phyloP scores from a whole-genome alignment of 2,888 invertebrate species.

The Morpho deidamia region DNA sequence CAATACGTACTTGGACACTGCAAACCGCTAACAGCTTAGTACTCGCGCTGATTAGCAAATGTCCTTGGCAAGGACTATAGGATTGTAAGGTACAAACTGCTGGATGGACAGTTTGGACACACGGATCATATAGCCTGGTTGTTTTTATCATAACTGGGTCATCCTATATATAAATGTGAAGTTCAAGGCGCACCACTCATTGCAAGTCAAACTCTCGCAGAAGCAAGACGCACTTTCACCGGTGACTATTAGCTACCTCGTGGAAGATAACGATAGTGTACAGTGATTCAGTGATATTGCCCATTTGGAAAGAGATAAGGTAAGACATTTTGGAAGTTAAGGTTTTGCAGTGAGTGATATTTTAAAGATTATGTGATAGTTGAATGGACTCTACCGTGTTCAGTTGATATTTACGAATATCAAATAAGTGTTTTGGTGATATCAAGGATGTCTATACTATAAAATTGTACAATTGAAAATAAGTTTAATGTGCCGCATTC shows the following conservation, averaged over 20 bases:
- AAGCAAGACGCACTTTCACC: conserved; percentile 73
- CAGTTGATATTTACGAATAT: conserved; percentile 12
- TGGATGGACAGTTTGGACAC: conserved; percentile 62
- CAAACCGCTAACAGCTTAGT: not conserved
- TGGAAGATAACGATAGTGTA: conserved; percentile 53
- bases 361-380: conserved; percentile 36
- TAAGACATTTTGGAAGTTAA: conserved; percentile 44
- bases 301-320: conserved; percentile 51
- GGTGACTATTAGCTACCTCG: conserved; percentile 51
- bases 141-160: conserved; percentile 84
- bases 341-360: conserved; percentile 37
- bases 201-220: conserved; percentile 70
- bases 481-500: not conserved
- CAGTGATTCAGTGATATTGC: conserved; percentile 62
- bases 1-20: too few relatives aligned
- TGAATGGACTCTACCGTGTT: conserved; percentile 25
- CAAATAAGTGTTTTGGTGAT: conserved; percentile 28
- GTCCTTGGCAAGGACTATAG: conserved; percentile 49
- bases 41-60: conserved; percentile 1
- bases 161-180: conserved; percentile 88
- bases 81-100: conserved; percentile 39
- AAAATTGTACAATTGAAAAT: not conserved
- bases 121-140: conserved; percentile 48
- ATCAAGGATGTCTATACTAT: conserved; percentile 4
- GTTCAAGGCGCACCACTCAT: conserved; percentile 88